Conservation (phyloP, 2,888 invertebrate genomes). For the Desoria tigrina region DNA sequence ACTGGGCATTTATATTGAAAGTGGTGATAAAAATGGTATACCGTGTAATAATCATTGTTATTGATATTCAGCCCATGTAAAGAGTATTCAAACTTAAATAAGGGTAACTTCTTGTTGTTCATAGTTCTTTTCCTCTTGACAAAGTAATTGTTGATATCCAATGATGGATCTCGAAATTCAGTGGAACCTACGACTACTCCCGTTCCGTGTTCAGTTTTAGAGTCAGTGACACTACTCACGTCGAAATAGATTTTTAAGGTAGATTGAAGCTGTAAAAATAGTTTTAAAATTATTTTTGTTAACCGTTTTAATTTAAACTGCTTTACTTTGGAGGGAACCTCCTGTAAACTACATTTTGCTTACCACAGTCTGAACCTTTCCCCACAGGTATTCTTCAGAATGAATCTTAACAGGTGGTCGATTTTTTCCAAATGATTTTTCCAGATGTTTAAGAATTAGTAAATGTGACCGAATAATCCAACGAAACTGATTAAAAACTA, state of each 20-base stretch:
- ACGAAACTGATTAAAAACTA: slow-evolving; percentile 79
- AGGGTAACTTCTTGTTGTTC: slow-evolving; percentile 52
- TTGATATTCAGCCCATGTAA: slow-evolving; percentile 63
- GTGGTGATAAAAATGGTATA: slow-evolving; percentile 55
- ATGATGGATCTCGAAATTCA: slow-evolving; percentile 45
- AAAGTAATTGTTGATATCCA: slow-evolving; percentile 59
- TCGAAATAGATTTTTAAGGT: slow-evolving; percentile 66
- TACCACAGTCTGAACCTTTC: slow-evolving; percentile 84
- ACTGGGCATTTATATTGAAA: slow-evolving; percentile 17
- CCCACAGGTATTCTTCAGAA: slow-evolving; percentile 80
- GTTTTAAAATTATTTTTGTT: background rate
- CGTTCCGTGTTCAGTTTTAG: slow-evolving; percentile 42
- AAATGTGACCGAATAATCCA: slow-evolving; percentile 76
- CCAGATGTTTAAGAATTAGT: slow-evolving; percentile 66
- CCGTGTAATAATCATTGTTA: slow-evolving; percentile 57
- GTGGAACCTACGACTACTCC: slow-evolving; percentile 43
- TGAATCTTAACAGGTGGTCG: slow-evolving; percentile 63
- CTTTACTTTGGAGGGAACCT: background rate
- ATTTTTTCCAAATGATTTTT: slow-evolving; percentile 65
- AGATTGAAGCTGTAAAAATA: slow-evolving; percentile 70
- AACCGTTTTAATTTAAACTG: background rate
- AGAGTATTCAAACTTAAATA: slow-evolving; percentile 73
- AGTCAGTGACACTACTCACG: slow-evolving; percentile 36
- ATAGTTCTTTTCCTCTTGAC: slow-evolving; percentile 56
- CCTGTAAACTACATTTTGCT: too few species aligned